phyloP scores from a whole-genome alignment of 2,113 vertebrate genomes.

The Lota lota region DNA sequence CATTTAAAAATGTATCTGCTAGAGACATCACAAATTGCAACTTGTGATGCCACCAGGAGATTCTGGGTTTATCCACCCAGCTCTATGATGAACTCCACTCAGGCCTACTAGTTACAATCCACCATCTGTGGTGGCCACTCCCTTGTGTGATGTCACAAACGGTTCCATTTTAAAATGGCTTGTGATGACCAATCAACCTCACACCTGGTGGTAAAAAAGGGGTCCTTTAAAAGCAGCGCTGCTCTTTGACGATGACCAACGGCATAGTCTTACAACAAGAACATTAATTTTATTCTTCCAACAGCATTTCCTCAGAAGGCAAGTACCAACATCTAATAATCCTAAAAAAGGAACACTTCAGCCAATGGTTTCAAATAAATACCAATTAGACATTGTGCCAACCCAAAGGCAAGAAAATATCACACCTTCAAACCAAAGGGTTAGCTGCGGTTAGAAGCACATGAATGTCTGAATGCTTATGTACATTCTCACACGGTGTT shows the following conservation, averaged over 20 bases:
- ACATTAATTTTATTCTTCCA: slow-evolving; percentile 2
- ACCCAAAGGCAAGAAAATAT: slow-evolving; percentile 18
- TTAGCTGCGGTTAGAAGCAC: slow-evolving; percentile 4
- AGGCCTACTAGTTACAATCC: no score
- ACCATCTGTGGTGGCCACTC: no score
- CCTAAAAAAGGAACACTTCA: slow-evolving; percentile 9
- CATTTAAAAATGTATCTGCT: no score
- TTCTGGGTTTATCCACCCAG: no score
- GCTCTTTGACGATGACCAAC: slow-evolving; percentile 17
- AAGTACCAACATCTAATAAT: slow-evolving; percentile 1
- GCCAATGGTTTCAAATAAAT: slow-evolving; percentile 32
- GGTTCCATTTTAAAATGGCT: no score
- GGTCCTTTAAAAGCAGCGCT: slow-evolving; percentile 17
- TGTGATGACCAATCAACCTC: no score
- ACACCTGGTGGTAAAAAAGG: not conserved
- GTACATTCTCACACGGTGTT: slow-evolving; percentile 50
- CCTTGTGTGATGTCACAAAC: no score
- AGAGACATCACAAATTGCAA: no score
- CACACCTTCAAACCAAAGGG: slow-evolving; percentile 9
- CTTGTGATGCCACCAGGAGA: no score
- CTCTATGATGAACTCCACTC: no score
- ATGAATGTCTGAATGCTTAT: slow-evolving; percentile 34
- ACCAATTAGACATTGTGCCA: slow-evolving; percentile 9
- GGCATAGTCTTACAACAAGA: slow-evolving; percentile 12
- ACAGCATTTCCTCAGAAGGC: not conserved